Evolutionary conservation across 2,888 invertebrate species (phyloP).

Genomic region (Lydus trimaculatus): DNA sequence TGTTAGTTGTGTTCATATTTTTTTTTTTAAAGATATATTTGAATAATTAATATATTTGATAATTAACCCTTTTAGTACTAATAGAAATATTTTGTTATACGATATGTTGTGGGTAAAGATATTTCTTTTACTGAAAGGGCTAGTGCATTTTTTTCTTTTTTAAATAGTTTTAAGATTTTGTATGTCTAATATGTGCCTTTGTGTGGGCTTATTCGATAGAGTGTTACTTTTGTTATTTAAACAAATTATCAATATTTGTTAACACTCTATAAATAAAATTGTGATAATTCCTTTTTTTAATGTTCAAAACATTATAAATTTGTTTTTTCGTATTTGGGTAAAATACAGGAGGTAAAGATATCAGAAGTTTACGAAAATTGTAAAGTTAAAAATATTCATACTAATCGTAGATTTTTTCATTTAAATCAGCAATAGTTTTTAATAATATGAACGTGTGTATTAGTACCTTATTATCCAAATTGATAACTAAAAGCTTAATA

Average conservation of each 20-base stretch:
- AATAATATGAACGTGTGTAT: constrained; percentile 23
- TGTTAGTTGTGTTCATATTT: not conserved
- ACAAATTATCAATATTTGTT: constrained; percentile 9
- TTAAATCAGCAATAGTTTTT: constrained; percentile 23
- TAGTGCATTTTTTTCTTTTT: not conserved
- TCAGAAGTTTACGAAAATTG: not conserved
- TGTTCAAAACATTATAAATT: constrained; percentile 14
- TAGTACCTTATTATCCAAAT: constrained; percentile 23
- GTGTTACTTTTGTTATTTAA: constrained; percentile 22
- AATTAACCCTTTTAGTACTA: too few relatives aligned
- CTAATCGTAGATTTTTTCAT: constrained; percentile 20
- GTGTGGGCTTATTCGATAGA: constrained; percentile 21
- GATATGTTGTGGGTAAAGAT: too few relatives aligned
- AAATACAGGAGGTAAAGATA: constrained; percentile 8
- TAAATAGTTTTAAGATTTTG: constrained; percentile 11
- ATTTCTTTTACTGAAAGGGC: too few relatives aligned
- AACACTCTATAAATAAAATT: constrained; percentile 14
- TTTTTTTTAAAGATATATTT: not conserved
- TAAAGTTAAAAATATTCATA: constrained; percentile 2
- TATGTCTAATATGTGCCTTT: constrained; percentile 29
- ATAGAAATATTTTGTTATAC: too few relatives aligned
- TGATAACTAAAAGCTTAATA: constrained; percentile 27
- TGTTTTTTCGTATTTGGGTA: constrained; percentile 10
- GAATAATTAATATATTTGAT: not conserved
- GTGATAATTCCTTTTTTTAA: constrained; percentile 18